phyloP scores from a whole-genome alignment of 1,140 invertebrate genomes.

The Hormaphis cornu region DNA sequence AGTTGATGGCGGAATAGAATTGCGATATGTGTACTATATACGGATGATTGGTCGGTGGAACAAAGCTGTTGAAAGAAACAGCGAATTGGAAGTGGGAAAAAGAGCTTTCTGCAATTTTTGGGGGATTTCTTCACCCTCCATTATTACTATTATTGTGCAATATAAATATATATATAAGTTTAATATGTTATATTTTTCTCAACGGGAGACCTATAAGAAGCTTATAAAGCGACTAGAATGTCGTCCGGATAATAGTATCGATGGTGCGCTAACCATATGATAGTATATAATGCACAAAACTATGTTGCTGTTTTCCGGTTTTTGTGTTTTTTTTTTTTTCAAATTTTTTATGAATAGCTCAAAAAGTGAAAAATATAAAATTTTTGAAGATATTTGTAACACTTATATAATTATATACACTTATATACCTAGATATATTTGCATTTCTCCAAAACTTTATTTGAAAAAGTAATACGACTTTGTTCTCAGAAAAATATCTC shows the following conservation, averaged over 20 bases:
- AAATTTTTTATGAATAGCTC: neutral
- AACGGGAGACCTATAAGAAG: conserved; percentile 26
- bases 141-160: conserved; percentile 9
- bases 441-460: no score
- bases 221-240: conserved; percentile 4
- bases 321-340: neutral
- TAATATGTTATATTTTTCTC: conserved; percentile 6
- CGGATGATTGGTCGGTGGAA: conserved; percentile 8
- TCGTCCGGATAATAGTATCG: conserved; percentile 10
- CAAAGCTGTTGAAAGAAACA: neutral
- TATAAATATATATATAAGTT: neutral
- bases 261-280: neutral
- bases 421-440: no score
- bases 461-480: no score
- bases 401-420: no score
- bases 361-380: neutral
- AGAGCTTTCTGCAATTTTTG: conserved; percentile 28
- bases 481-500: no score
- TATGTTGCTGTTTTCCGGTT: conserved; percentile 3
- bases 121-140: conserved; percentile 25
- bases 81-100: neutral
- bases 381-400: no score
- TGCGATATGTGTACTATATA: conserved; percentile 21
- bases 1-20: conserved; percentile 21
- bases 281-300: conserved; percentile 18